phyloP scores from a whole-genome alignment of 2,888 invertebrate genomes.

The Rhamnusium bicolor region DNA sequence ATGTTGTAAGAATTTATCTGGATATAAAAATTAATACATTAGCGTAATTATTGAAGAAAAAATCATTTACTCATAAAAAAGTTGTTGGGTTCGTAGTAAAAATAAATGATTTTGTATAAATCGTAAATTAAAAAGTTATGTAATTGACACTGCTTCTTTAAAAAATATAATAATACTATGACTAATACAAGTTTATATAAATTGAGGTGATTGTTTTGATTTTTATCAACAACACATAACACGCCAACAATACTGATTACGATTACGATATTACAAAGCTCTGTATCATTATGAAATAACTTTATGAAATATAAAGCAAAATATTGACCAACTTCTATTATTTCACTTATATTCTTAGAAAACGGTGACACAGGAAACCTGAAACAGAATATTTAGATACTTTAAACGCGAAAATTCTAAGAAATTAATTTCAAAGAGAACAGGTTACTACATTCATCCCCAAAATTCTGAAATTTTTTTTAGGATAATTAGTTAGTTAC shows the following conservation, averaged over 20 bases:
- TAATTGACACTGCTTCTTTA: background rate
- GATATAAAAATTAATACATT: too few relatives aligned
- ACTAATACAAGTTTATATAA: background rate
- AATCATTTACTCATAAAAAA: too few relatives aligned
- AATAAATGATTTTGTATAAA: background rate
- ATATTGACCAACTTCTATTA: background rate
- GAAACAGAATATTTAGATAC: too few relatives aligned
- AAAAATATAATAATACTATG: background rate
- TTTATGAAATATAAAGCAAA: background rate
- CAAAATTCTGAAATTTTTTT: too few relatives aligned
- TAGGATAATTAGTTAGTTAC: too few relatives aligned
- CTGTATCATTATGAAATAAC: background rate
- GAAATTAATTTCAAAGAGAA: too few relatives aligned
- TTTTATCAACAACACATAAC: background rate
- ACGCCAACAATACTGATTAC: background rate
- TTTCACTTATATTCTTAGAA: background rate
- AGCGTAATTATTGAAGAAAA: too few relatives aligned
- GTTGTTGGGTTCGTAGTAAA: background rate
- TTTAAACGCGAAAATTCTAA: too few relatives aligned
- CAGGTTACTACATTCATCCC: too few relatives aligned
- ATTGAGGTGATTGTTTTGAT: background rate
- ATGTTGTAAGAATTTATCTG: too few relatives aligned
- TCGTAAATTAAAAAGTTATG: background rate
- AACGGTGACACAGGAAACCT: too few relatives aligned
- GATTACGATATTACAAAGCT: background rate